Evolutionary conservation across 1,140 invertebrate species (phyloP).

Genomic region (Telenomus remus): DNA sequence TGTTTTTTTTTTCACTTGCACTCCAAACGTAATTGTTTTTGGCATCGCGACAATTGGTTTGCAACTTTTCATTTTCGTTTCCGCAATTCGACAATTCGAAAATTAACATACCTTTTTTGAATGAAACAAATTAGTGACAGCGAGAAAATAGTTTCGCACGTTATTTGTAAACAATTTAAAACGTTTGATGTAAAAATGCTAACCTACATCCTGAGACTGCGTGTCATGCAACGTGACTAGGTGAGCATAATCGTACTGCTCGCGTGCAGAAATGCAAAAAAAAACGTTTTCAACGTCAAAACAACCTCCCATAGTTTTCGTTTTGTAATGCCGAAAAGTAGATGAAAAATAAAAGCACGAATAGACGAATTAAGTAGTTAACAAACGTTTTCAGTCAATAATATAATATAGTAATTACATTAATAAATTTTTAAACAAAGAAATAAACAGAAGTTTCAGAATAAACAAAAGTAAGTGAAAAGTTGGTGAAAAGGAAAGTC

Average conservation of each 20-base stretch:
- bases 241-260: conserved; percentile 34
- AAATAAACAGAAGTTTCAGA: not conserved
- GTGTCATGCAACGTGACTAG: conserved; percentile 73
- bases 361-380: too few species aligned
- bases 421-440: not conserved
- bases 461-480: not conserved
- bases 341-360: not conserved
- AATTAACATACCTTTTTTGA: too few species aligned
- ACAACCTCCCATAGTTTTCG: conserved; percentile 3
- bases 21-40: not conserved
- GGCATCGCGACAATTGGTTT: conserved; percentile 8
- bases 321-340: not conserved
- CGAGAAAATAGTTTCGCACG: conserved; percentile 19
- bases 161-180: conserved; percentile 36
- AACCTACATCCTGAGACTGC: conserved; percentile 70
- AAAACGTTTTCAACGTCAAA: conserved; percentile 22
- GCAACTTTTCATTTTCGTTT: too few species aligned
- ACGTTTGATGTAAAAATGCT: conserved; percentile 60
- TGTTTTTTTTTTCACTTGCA: conserved; percentile 12
- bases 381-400: too few species aligned
- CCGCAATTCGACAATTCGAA: too few species aligned
- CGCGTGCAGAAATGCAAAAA: conserved; percentile 48
- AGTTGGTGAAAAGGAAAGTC: too few species aligned
- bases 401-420: not conserved
- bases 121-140: too few species aligned